phyloP scores from a whole-genome alignment of 2,113 vertebrate species.

The Pteruthius melanotis region DNA sequence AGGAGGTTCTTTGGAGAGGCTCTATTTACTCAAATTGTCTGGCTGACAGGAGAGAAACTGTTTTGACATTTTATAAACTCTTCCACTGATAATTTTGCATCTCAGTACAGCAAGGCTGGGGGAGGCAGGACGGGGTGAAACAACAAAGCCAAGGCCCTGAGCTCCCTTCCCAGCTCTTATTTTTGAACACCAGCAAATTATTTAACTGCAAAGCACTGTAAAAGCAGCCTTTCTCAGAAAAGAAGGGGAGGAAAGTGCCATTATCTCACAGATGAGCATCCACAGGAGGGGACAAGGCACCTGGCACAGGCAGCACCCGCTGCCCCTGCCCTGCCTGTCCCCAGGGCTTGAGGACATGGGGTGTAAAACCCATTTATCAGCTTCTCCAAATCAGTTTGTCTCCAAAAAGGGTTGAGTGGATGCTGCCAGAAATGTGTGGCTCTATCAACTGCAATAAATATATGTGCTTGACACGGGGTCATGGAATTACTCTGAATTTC shows the following conservation, averaged over 20 bases:
- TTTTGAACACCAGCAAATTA: background rate
- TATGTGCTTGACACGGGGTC: accelerated
- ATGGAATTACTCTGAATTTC: background rate
- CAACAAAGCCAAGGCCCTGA: background rate
- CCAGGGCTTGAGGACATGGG: accelerated
- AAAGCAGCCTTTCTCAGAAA: background rate
- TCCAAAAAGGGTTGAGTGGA: background rate
- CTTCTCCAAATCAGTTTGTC: background rate
- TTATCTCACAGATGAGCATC: accelerated
- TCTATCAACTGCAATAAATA: background rate
- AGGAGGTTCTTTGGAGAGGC: background rate
- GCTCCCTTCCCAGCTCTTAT: background rate
- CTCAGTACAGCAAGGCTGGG: background rate
- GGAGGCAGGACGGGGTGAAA: background rate
- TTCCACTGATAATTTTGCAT: background rate
- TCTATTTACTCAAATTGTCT: background rate
- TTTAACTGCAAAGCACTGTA: background rate
- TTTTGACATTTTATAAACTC: background rate
- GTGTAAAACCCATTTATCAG: background rate
- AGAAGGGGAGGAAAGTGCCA: background rate
- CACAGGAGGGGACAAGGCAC: background rate
- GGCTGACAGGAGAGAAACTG: background rate
- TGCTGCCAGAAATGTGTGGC: background rate
- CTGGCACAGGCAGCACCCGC: background rate
- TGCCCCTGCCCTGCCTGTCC: background rate